Percentiles rank a stretch among this genome's conserved stretches.
Evolutionary conservation across 1,140 invertebrate genomes (phyloP).

Genomic region (Dinoponera quadriceps): DNA sequence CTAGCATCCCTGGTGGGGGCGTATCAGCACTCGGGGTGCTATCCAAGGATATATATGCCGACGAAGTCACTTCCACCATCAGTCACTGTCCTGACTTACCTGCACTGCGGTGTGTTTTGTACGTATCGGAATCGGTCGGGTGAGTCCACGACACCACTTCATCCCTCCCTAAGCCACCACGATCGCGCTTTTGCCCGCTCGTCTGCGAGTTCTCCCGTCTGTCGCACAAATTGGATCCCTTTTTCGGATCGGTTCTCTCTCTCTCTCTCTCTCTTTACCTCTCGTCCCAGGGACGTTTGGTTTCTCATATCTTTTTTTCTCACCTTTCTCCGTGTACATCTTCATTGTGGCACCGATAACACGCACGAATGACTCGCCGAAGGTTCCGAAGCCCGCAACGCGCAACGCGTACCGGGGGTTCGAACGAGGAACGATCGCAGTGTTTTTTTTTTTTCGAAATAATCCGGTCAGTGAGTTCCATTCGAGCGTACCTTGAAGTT

Average conservation of each 20-base stretch:
- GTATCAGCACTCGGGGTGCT: conserved; percentile 75
- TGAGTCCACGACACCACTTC: conserved; percentile 75
- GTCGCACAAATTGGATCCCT: conserved; percentile 16
- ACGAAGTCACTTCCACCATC: conserved; percentile 80
- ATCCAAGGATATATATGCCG: conserved; percentile 82
- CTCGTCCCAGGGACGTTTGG: too few species aligned
- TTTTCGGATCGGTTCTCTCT: conserved; percentile 49
- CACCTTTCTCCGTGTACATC: conserved; percentile 47
- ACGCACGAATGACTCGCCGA: conserved; percentile 53
- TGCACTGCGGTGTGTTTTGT: conserved; percentile 75
- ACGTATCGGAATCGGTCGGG: conserved; percentile 78
- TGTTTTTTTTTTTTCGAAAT: conserved; percentile 46
- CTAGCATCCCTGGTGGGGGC: conserved; percentile 74
- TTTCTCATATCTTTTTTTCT: conserved; percentile 41
- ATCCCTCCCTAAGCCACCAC: conserved; percentile 33
- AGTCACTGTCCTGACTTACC: conserved; percentile 82
- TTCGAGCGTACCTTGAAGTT: conserved; percentile 27
- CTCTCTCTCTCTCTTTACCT: conserved; percentile 36
- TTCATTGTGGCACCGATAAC: conserved; percentile 32
- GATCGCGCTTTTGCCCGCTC: conserved; percentile 32
- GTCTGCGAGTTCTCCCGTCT: conserved; percentile 28
- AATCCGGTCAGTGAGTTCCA: conserved; percentile 41
- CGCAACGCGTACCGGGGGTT: background rate
- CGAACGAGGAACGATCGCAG: conserved; percentile 5
- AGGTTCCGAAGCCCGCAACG: conserved; percentile 22